Base-by-base conservation (phyloP, 2,888 invertebrate species). In the Deroplatys truncata region DNA sequence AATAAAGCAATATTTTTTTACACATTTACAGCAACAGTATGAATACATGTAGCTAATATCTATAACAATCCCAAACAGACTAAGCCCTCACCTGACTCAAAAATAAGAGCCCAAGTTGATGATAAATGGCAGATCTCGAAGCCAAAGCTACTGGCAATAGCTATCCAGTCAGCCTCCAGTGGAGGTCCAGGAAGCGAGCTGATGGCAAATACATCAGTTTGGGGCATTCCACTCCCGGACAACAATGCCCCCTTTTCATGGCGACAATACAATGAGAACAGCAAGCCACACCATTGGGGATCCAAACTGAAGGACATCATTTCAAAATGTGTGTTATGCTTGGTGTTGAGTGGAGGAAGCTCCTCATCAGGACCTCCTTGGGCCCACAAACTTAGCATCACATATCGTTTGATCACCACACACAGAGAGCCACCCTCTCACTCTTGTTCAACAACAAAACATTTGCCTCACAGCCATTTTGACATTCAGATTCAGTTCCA, bases 91-190 rank as follows among this genome's bases (percentile, higher is more conserved):
- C 92, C 92, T 90, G 92, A 91, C 85, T 92, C 92, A 43, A 92
- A 89, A 72, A 92, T 91, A 85, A 91, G 90, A 82, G 91, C 91
- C 91, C 92, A 92, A 16, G 91, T 91, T 13, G 92, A 91, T 83
- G 92, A 92, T 25, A 92, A 89, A n/a, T 90, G 89, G 90, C 92
- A 92, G 49, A 92, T 89, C 88, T 92, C 92, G 72, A 91, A 91
- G n/a, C 92, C 92, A 82, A 92, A 88, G 86, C 91, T 92, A 28
- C 92, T 91, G 25, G 92, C 91, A 49, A 92, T 90, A 85, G 92
- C 91, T 84, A 92, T 90, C 89, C 92, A 91, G 89, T 92, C 92
- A 25, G 91, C 91, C 88, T 92, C 92, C 93, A 91, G 93, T 92
- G 91, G 90, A 20, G 91, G 91, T 91, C 92, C 93, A 88, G 91